Evolutionary conservation across 2,888 invertebrate genomes (phyloP).

Genomic region (Malthinus seriepunctatus): DNA sequence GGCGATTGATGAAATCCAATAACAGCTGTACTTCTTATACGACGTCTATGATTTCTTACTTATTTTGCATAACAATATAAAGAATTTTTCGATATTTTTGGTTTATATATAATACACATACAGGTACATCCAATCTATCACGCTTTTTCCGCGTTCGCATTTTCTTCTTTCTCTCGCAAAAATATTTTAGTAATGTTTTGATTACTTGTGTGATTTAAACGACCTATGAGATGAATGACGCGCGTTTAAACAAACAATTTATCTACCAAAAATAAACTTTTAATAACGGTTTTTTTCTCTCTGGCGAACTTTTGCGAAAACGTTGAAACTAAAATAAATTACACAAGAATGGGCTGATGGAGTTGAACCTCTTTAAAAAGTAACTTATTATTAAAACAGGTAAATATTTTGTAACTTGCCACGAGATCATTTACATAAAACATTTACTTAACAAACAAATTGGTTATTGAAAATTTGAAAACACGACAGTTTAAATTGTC

Average conservation of each 20-base stretch:
- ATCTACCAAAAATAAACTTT: conserved; percentile 15
- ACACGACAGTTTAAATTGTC: neutral
- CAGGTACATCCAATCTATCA: conserved; percentile 19
- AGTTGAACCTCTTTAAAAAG: conserved; percentile 1
- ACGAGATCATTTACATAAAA: conserved; percentile 3
- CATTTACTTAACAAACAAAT: conserved; percentile 1
- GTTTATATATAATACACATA: conserved; percentile 13
- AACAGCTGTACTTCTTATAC: conserved; percentile 50
- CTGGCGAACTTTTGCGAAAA: too few relatives aligned
- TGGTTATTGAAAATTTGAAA: conserved; percentile 5
- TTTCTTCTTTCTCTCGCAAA: conserved; percentile 10
- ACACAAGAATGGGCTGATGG: neutral
- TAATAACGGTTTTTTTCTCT: neutral
- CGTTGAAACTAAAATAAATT: too few relatives aligned
- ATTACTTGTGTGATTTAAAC: conserved; percentile 20
- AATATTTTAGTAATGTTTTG: conserved; percentile 18
- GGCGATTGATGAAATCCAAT: conserved; percentile 52
- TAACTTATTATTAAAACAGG: neutral
- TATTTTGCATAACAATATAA: conserved; percentile 46
- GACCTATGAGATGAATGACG: conserved; percentile 18
- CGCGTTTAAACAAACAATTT: conserved; percentile 11
- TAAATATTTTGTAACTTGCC: conserved; percentile 6
- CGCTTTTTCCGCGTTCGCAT: neutral
- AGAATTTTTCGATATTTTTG: conserved; percentile 19
- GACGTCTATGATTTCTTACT: conserved; percentile 49